phyloP scores from a whole-genome alignment of 2,113 vertebrate genomes.

The Anarhynchus alexandrinus region DNA sequence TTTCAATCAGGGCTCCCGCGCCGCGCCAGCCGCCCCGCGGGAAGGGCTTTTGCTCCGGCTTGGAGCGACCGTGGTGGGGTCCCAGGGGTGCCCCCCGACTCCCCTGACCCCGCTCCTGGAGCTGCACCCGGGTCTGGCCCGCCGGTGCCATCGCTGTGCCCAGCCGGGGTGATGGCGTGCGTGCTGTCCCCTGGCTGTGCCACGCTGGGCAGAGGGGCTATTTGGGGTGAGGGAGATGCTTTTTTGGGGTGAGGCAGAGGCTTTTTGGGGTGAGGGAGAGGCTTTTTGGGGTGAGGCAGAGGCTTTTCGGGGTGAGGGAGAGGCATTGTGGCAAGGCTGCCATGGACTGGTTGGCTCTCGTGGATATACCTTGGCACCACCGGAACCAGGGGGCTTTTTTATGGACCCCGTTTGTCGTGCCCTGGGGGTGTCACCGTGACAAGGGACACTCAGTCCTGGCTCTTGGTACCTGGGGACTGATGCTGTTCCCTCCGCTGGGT shows the following conservation, averaged over 20 bases:
- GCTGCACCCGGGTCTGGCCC: background rate
- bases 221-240: background rate
- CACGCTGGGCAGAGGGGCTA: fast-evolving
- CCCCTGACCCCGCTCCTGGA: background rate
- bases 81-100: background rate
- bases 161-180: fast-evolving
- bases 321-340: background rate
- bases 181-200: fast-evolving
- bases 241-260: background rate
- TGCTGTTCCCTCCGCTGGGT: fast-evolving
- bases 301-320: background rate
- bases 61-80: fast-evolving
- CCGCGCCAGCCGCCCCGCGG: fast-evolving
- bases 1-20: background rate
- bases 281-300: background rate
- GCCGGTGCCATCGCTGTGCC: fast-evolving
- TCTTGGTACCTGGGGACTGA: fast-evolving
- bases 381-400: background rate
- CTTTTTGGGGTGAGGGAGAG: background rate
- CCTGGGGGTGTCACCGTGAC: background rate
- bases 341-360: fast-evolving
- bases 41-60: background rate
- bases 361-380: background rate
- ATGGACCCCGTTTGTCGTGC: fast-evolving
- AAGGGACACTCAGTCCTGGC: background rate